phyloP scores from a whole-genome alignment of 2,113 vertebrate genomes.

The Syngnathus typhle region DNA sequence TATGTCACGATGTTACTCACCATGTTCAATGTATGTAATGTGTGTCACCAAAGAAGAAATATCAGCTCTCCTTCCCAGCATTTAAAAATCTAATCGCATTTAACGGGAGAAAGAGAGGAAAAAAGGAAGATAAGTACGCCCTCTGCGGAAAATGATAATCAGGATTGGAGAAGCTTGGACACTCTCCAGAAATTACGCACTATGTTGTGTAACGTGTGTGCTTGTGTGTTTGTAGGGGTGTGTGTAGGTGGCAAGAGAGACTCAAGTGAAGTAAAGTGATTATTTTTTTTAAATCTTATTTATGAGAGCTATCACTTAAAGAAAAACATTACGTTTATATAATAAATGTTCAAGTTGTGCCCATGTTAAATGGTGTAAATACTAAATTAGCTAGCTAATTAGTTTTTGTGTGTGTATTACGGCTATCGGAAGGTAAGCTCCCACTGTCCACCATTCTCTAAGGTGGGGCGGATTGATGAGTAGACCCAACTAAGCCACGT shows the following conservation, averaged over 20 bases:
- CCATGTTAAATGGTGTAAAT: no score
- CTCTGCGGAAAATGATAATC: slow-evolving; percentile 24
- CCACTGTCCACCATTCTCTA: slow-evolving; percentile 5
- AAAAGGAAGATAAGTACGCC: slow-evolving; percentile 3
- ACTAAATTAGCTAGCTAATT: no score
- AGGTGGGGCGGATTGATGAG: slow-evolving; percentile 19
- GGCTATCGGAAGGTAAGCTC: slow-evolving; percentile 9
- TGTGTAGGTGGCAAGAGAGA: neutral
- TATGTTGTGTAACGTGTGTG: slow-evolving; percentile 2
- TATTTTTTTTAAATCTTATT: no score
- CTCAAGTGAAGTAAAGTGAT: no score
- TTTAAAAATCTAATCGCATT: slow-evolving; percentile 23
- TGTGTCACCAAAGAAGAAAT: slow-evolving; percentile 11
- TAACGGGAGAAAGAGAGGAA: slow-evolving; percentile 2
- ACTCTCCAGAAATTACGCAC: slow-evolving; percentile 3
- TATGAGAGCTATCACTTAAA: no score
- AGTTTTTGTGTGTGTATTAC: slow-evolving; percentile 36
- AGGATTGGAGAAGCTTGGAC: slow-evolving; percentile 11
- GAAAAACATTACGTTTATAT: no score
- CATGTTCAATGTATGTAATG: slow-evolving; percentile 3
- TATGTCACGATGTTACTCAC: slow-evolving; percentile 11
- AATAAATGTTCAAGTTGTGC: no score
- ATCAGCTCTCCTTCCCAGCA: slow-evolving; percentile 19
- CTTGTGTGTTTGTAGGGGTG: slow-evolving; percentile 3
- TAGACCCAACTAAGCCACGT: slow-evolving; percentile 28